These are phyloP conservation scores for Peribatodes rhomboidaria DNA, from an alignment of 2,888 invertebrate genomes.

Conservation along the genomic window DNA sequence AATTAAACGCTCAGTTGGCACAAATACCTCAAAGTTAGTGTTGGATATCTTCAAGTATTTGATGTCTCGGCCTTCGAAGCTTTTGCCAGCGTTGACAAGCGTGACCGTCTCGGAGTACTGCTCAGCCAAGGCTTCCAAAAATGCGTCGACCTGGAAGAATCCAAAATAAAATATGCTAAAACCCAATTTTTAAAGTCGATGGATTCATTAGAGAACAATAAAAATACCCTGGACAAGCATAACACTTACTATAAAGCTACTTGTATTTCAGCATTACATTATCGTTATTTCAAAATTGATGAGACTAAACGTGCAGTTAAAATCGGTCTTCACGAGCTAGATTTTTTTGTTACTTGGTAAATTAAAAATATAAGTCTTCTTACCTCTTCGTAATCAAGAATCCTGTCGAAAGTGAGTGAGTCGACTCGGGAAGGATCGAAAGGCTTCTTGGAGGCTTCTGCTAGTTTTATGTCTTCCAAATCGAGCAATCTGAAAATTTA, in stretches of 20 bases:
- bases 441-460: slow-evolving; percentile 48
- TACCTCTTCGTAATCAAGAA: slow-evolving; percentile 64
- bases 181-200: no score
- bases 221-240: no score
- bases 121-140: slow-evolving; percentile 61
- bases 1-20: no score
- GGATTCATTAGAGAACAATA: no score
- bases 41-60: slow-evolving; percentile 86
- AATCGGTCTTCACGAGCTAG: no score
- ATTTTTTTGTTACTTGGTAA: no score
- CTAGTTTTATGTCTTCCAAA: slow-evolving; percentile 60
- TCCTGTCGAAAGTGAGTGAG: slow-evolving; percentile 58
- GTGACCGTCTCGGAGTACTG: slow-evolving; percentile 62
- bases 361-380: no score
- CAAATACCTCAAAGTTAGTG: slow-evolving; percentile 69
- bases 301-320: no score
- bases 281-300: no score
- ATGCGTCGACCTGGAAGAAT: slow-evolving; percentile 61
- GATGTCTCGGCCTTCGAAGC: slow-evolving; percentile 84
- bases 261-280: no score
- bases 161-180: no score
- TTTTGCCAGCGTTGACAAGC: slow-evolving; percentile 79
- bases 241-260: no score
- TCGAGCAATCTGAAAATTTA: slow-evolving; percentile 59
- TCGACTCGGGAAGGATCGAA: slow-evolving; percentile 48